Percentiles rank a stretch among this genome's conserved stretches.
Conservation (phyloP, 2,797 vertebrate genomes). For the Parotocinclus haroldoi region DNA sequence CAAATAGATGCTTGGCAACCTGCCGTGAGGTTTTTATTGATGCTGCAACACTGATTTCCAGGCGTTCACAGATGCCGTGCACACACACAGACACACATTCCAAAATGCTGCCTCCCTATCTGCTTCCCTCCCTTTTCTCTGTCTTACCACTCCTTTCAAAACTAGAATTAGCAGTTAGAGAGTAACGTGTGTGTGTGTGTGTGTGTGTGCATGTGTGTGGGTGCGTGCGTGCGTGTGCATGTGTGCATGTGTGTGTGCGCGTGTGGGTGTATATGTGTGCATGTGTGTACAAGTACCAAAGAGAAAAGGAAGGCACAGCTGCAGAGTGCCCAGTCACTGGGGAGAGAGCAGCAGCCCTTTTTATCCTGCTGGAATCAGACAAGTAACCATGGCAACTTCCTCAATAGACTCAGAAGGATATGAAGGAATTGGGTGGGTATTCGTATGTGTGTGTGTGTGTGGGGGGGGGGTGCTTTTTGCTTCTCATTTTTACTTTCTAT, state of each 20-base stretch:
- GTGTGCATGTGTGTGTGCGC: background rate
- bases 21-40: slow-evolving; percentile 40
- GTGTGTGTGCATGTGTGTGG: too few species aligned
- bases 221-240: slow-evolving; percentile 3
- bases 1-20: slow-evolving; percentile 35
- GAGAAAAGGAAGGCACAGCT: slow-evolving; percentile 32
- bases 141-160: background rate
- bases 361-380: slow-evolving; percentile 56
- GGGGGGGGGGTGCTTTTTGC: too few species aligned
- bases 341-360: slow-evolving; percentile 43
- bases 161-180: too few species aligned
- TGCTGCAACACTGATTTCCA: slow-evolving; percentile 33
- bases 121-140: slow-evolving; percentile 10
- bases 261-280: background rate
- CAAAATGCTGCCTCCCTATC: slow-evolving; percentile 9
- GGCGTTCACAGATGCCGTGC: slow-evolving; percentile 21
- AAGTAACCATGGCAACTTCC: slow-evolving; percentile 62
- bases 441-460: background rate
- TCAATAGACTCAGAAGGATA: slow-evolving; percentile 52
- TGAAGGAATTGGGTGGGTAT: slow-evolving; percentile 47
- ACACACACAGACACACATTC: slow-evolving; percentile 12
- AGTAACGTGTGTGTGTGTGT: slow-evolving; percentile 10
- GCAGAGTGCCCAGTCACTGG: slow-evolving; percentile 43
- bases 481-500: background rate
- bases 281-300: background rate